Evolutionary conservation across 2,888 invertebrate species (phyloP).

Genomic region (Cartodere bifasciata): DNA sequence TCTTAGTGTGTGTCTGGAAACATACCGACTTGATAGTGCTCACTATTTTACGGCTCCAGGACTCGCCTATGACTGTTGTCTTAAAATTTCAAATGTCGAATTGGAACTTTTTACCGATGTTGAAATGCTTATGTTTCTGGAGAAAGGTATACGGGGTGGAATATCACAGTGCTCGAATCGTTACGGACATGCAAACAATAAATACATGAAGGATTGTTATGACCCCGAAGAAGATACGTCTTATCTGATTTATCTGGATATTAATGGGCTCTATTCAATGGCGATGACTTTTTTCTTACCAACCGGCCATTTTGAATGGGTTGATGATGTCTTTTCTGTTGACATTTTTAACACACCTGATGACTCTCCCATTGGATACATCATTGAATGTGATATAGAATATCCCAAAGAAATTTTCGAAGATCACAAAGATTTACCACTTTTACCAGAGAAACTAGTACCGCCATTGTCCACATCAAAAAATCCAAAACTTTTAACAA

Average conservation of each 20-base stretch:
- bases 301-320: slow-evolving; percentile 20
- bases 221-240: slow-evolving; percentile 15
- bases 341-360: slow-evolving; percentile 7
- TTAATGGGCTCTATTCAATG: slow-evolving; percentile 21
- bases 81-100: slow-evolving; percentile 23
- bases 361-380: slow-evolving; percentile 19
- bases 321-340: slow-evolving; percentile 9
- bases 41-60: slow-evolving; percentile 27
- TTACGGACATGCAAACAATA: slow-evolving; percentile 26
- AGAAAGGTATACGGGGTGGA: slow-evolving; percentile 22
- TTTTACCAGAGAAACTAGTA: slow-evolving; percentile 9
- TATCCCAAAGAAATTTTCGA: slow-evolving; percentile 27
- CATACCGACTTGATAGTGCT: slow-evolving; percentile 21
- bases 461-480: slow-evolving; percentile 6
- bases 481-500: slow-evolving; percentile 14
- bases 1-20: slow-evolving; percentile 9
- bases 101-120: slow-evolving; percentile 24
- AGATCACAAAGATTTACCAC: slow-evolving; percentile 13
- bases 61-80: slow-evolving; percentile 26
- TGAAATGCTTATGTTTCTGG: slow-evolving; percentile 23
- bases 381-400: slow-evolving; percentile 30
- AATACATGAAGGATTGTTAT: slow-evolving; percentile 20
- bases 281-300: slow-evolving; percentile 21
- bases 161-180: slow-evolving; percentile 20
- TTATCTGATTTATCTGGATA: slow-evolving; percentile 22